Base-by-base conservation (phyloP, 2,113 vertebrate species). In the Stomatorhinus ivindoensis region DNA sequence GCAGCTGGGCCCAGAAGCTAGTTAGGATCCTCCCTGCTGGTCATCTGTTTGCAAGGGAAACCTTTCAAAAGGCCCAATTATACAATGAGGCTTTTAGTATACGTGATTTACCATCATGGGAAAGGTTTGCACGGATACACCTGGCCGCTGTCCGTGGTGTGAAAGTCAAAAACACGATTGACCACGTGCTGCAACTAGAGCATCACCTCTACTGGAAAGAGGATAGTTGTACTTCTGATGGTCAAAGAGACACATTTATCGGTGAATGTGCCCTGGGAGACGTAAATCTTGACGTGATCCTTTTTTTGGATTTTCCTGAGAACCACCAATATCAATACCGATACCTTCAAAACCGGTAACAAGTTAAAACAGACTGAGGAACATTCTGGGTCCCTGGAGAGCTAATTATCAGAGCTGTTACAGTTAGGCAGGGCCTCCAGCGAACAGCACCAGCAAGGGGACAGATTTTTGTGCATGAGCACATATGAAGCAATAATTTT, bases 231-330 rank as follows among this genome's bases (percentile, higher is more conserved):
- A 65, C 24, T 87, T 90, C 15, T 46, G 46, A 87, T 90, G 46
- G 19, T n/a, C 21, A 9, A 47, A 90, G 82, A 89, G 21, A 19
- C 69, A 73, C 83, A 92, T 92, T 69, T 91, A 91, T 92, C 87
- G 90, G 88, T 50, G 89, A 91, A 91, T 46, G 89, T 91, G 83
- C 76, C 65, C 73, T 90, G 86, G 90, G 90, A 92, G 88, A 89
- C 53, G 21, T 82, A 87, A 69, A 82, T 87, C 91, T 90, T 89
- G 91, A 91, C 89, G 90, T 73, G 88, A 90, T 85, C 89, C 89
- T 65, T 61, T 47, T 73, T 91, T 13, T 42, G 76, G 89, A 91
- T 46, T 17, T 91, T 92, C 83, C 92, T 92, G 51, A 88, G 73
- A 51, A 87, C 39, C 83, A 42, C 48, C n/a, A 69, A 21, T 90